Evolutionary conservation across 2,888 invertebrate genomes (phyloP).

Genomic region (Linyphia triangularis): DNA sequence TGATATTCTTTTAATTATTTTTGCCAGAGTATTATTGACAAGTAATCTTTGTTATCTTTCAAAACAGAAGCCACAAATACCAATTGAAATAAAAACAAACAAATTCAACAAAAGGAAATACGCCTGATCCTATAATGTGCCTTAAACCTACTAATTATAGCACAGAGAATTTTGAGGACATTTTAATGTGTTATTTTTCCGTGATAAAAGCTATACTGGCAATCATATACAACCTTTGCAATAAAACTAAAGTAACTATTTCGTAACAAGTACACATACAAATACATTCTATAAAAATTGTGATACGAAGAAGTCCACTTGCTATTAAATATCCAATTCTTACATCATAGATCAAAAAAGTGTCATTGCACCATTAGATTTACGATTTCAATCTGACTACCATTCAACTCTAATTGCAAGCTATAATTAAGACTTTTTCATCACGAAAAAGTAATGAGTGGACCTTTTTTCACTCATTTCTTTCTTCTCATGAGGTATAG

Average conservation of each 20-base stretch:
- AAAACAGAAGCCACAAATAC: too few species aligned
- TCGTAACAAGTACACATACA: background rate
- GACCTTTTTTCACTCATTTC: background rate
- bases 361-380: background rate
- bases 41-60: too few species aligned
- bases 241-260: background rate
- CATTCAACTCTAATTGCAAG: background rate
- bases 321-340: background rate
- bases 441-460: background rate
- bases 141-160: too few species aligned
- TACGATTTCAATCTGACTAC: background rate
- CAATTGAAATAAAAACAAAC: too few species aligned
- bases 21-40: too few species aligned
- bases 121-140: too few species aligned
- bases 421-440: slow-evolving; percentile 42
- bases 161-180: too few species aligned
- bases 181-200: too few species aligned
- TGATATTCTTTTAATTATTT: too few species aligned
- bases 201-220: too few species aligned
- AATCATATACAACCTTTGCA: too few species aligned
- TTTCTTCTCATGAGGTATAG: background rate
- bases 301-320: background rate
- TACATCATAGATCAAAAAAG: background rate
- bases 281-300: background rate
- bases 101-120: too few species aligned